Evolutionary conservation across 1,140 invertebrate species (phyloP).

Genomic region (Ganaspis sp.): DNA sequence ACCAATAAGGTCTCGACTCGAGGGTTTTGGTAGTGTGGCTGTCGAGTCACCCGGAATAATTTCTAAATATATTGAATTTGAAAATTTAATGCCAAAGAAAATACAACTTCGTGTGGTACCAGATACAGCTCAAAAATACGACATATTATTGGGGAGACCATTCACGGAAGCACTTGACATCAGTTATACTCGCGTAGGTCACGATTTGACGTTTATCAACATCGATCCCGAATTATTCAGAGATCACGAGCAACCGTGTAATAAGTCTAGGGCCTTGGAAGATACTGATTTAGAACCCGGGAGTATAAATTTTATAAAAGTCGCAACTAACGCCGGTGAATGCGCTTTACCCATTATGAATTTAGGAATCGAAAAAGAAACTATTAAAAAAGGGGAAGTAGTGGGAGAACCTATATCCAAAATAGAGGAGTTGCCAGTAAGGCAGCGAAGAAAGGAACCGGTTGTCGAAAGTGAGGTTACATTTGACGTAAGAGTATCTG

Average conservation of each 20-base stretch:
- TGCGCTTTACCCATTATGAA: background rate
- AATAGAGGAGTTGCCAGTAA: background rate
- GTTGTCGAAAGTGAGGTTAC: no score
- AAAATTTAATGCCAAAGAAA: constrained; percentile 30
- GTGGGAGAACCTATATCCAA: background rate
- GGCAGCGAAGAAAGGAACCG: background rate
- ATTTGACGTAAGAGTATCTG: background rate
- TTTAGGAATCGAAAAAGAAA: background rate
- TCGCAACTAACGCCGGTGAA: background rate
- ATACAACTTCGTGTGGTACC: constrained; percentile 32
- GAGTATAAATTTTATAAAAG: constrained; percentile 5
- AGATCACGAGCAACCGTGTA: no score
- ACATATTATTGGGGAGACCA: constrained; percentile 17
- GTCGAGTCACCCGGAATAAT: constrained; percentile 15
- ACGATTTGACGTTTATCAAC: no score
- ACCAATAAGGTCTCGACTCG: no score
- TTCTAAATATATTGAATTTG: background rate
- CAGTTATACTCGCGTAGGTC: constrained; percentile 8
- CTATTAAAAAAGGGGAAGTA: background rate
- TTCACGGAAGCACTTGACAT: constrained; percentile 25
- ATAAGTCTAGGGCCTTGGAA: background rate
- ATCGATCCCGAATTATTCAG: no score
- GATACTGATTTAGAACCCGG: background rate
- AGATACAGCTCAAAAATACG: background rate
- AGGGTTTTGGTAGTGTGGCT: background rate